Base-by-base conservation (phyloP, 2,888 invertebrate species). In the Drosophila kanekoi region DNA sequence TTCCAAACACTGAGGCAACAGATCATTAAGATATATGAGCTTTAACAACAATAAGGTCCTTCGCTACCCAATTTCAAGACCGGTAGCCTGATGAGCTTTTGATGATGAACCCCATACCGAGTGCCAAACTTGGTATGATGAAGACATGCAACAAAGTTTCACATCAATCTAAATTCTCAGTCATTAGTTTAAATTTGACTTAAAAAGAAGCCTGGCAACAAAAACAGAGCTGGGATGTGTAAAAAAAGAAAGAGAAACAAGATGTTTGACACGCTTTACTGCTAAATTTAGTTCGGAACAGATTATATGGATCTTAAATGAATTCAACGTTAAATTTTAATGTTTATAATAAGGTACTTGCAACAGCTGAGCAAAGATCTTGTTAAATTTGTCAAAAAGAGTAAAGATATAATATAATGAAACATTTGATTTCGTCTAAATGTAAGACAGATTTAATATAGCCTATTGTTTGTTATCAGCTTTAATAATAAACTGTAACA, bases 1-100 rank as follows among this genome's bases (percentile, higher is more conserved):
- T 52, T 40, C 33, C 49, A 37, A 16, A 11, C 6, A 9, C 16
- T 44, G 14, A 28, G 14, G 20, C 43, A 20, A 20, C 11, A 23
- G 60, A 58, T 61, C 66, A 77, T 77, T 56, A 62, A 74, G 72
- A 51, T 43, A 58, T 77, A 58, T 43, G 11, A 38, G 40, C 16
- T 28, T 64, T 18, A 13, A 48, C 13, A 41, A 28, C 41, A 32
- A 10, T 13, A 32, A 8, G 37, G 38, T 45, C 66, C 61, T 47
- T 40, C 14, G 5, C 23, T 54, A 14, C 44, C 60, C 40, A 35
- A 16, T 51, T 68, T 52, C 23, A 77, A 75, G 49, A 33, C 71
- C 56, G 52, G 77, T 79, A 77, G 77, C 77, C 63, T 77, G 79
- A 79, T 71, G 77, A 79, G 79, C 66, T 67, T 79, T 79, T 79